Percentiles rank a stretch among this genome's conserved stretches.
Conservation (phyloP, 30 jellyfish, hydroid and myxozoan species). For the Aurelia sp. region DNA sequence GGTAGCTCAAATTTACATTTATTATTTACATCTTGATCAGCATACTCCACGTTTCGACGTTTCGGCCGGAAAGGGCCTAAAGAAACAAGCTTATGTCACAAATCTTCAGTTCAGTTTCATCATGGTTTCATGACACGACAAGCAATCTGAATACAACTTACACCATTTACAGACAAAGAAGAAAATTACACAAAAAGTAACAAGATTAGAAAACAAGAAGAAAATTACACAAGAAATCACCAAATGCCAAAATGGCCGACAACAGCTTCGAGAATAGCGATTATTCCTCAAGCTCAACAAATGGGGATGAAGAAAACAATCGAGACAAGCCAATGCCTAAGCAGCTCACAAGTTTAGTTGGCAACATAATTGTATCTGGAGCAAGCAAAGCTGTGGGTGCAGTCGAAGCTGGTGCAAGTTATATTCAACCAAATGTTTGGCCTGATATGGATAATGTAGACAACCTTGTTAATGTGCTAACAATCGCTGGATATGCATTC, state of each 20-base stretch:
- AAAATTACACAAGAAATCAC: no score
- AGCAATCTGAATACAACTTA: no score
- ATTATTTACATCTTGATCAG: no score
- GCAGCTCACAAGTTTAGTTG: conserved; percentile 48
- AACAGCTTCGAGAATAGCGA: background rate
- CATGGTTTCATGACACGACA: no score
- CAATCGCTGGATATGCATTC: conserved; percentile 70
- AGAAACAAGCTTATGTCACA: no score
- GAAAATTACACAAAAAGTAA: no score
- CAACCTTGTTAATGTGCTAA: conserved; percentile 60
- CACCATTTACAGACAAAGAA: no score
- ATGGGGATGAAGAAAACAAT: conserved; percentile 21
- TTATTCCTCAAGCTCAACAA: background rate
- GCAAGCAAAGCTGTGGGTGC: conserved; percentile 69
- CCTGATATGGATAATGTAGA: conserved; percentile 77
- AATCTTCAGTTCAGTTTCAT: no score
- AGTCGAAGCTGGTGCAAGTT: conserved; percentile 65
- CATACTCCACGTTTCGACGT: no score
- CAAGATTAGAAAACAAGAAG: no score
- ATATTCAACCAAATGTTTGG: conserved; percentile 64
- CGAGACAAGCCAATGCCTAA: conserved; percentile 67
- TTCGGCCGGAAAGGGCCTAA: no score
- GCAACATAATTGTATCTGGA: conserved; percentile 33
- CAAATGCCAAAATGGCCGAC: conserved; percentile 27
- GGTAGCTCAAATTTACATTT: no score